Conservation (phyloP, 2,113 vertebrate genomes). For the Prionailurus viverrinus region DNA sequence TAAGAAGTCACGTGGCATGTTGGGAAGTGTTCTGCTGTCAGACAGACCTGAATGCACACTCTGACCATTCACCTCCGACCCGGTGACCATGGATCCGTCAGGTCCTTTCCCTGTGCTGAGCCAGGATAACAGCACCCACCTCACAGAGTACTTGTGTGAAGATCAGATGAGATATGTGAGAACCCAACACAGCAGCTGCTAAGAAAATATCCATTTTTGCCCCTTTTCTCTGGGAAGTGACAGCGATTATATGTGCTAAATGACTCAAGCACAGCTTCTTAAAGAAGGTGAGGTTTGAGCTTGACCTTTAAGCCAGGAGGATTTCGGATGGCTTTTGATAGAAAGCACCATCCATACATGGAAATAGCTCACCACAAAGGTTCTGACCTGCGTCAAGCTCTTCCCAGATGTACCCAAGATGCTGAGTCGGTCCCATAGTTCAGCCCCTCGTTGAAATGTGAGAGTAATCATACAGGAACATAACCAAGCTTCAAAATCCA, state of each 20-base stretch:
- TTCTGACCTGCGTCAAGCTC: conserved; percentile 17
- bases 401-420: conserved; percentile 36
- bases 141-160: background rate
- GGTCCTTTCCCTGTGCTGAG: background rate
- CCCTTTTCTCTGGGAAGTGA: background rate
- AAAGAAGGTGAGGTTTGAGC: background rate
- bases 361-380: background rate
- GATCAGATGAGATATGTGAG: background rate
- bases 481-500: conserved; percentile 51
- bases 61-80: background rate
- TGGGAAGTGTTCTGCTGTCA: background rate
- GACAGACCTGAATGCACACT: background rate
- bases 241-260: background rate
- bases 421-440: background rate
- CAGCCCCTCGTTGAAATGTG: background rate
- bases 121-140: background rate
- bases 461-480: conserved; percentile 37
- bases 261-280: background rate
- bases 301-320: conserved; percentile 31
- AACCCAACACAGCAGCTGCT: background rate
- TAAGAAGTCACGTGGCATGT: background rate
- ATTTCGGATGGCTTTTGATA: background rate
- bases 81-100: background rate
- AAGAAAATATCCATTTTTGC: background rate
- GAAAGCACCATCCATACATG: background rate